phyloP scores from a whole-genome alignment of 1,140 invertebrate genomes.

The Lordiphosa stackelbergi region DNA sequence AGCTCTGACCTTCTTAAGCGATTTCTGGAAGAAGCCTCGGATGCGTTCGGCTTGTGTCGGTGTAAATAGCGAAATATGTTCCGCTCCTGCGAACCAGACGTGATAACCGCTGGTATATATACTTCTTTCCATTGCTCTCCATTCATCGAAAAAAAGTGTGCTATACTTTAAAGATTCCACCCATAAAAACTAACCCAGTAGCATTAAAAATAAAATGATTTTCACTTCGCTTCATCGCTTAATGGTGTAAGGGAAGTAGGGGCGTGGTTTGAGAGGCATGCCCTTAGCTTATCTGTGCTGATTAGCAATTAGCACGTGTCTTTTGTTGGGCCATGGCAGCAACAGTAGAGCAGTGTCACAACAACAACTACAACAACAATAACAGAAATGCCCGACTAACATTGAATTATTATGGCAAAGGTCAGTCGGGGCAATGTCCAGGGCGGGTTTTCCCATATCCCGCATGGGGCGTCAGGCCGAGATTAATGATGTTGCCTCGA shows the following conservation, averaged over 20 bases:
- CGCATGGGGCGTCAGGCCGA: slow-evolving; percentile 48
- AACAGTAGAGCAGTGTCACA: background rate
- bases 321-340: slow-evolving; percentile 19
- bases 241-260: slow-evolving; percentile 22
- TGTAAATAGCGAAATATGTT: too few relatives aligned
- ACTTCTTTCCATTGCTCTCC: too few relatives aligned
- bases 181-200: slow-evolving; percentile 2
- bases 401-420: slow-evolving; percentile 67
- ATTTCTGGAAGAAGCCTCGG: too few relatives aligned
- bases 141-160: too few relatives aligned
- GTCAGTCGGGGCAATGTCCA: slow-evolving; percentile 36
- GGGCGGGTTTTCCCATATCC: slow-evolving; percentile 27
- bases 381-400: slow-evolving; percentile 16
- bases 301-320: slow-evolving; percentile 71
- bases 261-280: slow-evolving; percentile 14
- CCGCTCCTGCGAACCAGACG: too few relatives aligned
- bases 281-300: slow-evolving; percentile 48
- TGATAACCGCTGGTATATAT: too few relatives aligned
- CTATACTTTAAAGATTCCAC: slow-evolving; percentile 26
- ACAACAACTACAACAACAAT: slow-evolving; percentile 3
- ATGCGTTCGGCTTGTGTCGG: too few relatives aligned
- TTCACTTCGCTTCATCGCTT: slow-evolving; percentile 45
- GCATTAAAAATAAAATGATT: slow-evolving; percentile 60
- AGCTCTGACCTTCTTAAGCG: too few relatives aligned
- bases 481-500: slow-evolving; percentile 60